Evolutionary conservation across 2,113 vertebrate genomes (phyloP).

Genomic region (Phainopepla nitens): DNA sequence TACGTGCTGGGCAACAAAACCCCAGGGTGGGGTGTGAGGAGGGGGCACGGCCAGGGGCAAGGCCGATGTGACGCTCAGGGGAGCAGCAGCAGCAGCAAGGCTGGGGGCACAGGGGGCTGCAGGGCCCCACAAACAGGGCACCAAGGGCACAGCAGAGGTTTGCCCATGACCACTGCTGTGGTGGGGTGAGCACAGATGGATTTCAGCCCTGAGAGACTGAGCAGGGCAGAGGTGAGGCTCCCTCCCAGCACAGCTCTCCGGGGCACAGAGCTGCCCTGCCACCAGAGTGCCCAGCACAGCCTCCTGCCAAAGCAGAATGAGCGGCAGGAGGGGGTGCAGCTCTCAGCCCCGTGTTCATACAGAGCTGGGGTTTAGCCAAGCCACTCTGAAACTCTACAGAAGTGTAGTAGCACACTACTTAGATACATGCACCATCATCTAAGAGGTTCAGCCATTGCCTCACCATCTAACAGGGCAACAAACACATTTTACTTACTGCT

Average conservation of each 20-base stretch:
- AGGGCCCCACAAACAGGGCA: background rate
- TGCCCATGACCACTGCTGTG: accelerated
- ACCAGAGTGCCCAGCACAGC: background rate
- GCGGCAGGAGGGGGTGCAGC: background rate
- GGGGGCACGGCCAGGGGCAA: background rate
- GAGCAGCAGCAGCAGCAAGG: background rate
- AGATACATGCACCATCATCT: background rate
- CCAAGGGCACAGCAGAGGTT: background rate
- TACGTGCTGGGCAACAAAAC: background rate
- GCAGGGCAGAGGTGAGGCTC: background rate
- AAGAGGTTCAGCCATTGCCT: background rate
- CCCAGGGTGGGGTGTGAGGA: background rate
- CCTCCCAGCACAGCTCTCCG: accelerated
- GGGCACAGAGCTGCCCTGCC: background rate
- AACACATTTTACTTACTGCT: background rate
- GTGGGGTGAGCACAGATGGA: background rate
- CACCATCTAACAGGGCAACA: background rate
- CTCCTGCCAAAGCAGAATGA: background rate
- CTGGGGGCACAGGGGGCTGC: background rate
- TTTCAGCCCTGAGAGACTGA: background rate
- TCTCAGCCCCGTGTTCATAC: background rate
- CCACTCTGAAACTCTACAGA: background rate
- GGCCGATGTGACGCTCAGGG: accelerated
- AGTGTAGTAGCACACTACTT: background rate
- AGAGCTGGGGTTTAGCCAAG: background rate